Conservation (phyloP, 2,888 invertebrate species). For the Bedellia somnulentella region DNA sequence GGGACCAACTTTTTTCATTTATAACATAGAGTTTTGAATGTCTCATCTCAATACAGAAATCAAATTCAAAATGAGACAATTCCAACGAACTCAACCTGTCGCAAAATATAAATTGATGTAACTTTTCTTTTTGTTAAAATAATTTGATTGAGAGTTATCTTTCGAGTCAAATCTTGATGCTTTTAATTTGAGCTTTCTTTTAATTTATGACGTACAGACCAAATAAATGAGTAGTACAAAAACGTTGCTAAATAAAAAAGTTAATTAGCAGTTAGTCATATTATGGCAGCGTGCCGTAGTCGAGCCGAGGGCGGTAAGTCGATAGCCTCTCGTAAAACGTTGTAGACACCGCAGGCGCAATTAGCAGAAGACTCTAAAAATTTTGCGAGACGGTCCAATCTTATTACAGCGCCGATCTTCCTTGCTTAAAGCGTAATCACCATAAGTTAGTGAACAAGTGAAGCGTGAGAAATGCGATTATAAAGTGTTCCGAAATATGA, state of each 20-base stretch:
- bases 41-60: slow-evolving; percentile 29
- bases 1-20: slow-evolving; percentile 59
- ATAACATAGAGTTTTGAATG: slow-evolving; percentile 53
- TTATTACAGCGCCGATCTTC: slow-evolving; percentile 57
- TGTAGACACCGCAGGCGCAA: slow-evolving; percentile 35
- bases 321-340: slow-evolving; percentile 7
- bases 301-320: slow-evolving; percentile 5
- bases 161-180: no score
- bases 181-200: slow-evolving; percentile 17
- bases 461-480: slow-evolving; percentile 59
- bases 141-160: slow-evolving; percentile 44
- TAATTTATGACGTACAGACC: slow-evolving; percentile 1
- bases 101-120: slow-evolving; percentile 55
- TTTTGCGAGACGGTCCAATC: slow-evolving; percentile 57
- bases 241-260: slow-evolving; percentile 18
- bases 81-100: slow-evolving; percentile 51
- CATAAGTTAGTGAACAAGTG: slow-evolving; percentile 57
- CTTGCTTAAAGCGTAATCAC: slow-evolving; percentile 58
- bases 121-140: slow-evolving; percentile 44
- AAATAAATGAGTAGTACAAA: slow-evolving; percentile 2
- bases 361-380: slow-evolving; percentile 57
- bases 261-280: slow-evolving; percentile 26
- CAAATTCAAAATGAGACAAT: slow-evolving; percentile 42
- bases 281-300: slow-evolving; percentile 1
- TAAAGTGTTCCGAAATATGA: slow-evolving; percentile 60